Base-by-base conservation (phyloP, 1,140 invertebrate species). In the Hypsibius dujardini region DNA sequence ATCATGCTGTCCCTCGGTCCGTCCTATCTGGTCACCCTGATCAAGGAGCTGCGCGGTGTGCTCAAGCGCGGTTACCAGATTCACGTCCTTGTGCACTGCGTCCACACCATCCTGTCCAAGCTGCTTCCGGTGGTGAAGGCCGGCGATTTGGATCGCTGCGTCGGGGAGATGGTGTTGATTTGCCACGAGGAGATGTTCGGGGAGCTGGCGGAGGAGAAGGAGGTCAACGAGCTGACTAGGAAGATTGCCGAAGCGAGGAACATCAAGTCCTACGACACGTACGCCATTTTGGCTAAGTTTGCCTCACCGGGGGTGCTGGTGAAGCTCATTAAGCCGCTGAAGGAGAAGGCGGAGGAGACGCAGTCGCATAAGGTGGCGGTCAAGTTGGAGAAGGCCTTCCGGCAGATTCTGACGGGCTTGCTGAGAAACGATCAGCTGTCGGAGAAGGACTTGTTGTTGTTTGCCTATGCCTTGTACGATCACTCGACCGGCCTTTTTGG, bases 51-150 rank as follows among this genome's bases (percentile, higher is more conserved):
- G 76, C 86, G 86, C 59, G 81, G 87, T 15, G 79, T 92, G 2
- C 81, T 97, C 69, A 90, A 85, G 0, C 85, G 87, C 78, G 95
- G 95, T 7, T 97, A 89, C 77, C 92, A 96, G 83, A 85, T 94
- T 40, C 93, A 97, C 76, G 91, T 97, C 0, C 81, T 97, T 15
- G 87, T 87, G 1, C 93, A 86, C 73, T 95, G 93, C 0, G 84
- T 95, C 1, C 89, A 96, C 78, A 83, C 86, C 0, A 82, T 97
- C 1, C 77, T 98, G 12, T 83, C 85, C 69, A 83, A 85, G 56
- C 78, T 96, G 69, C 86, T 86, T 74, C 74, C 80, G 1, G 71
- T 79, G 78, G 85, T 91, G 62, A 81, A 85, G 76, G 80, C 85
- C 1, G 84, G 82, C 1, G 87, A 94, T 78, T 84, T 97, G 3